Base-by-base conservation (phyloP, 2,888 invertebrate genomes). In the Osmoderma eremita region DNA sequence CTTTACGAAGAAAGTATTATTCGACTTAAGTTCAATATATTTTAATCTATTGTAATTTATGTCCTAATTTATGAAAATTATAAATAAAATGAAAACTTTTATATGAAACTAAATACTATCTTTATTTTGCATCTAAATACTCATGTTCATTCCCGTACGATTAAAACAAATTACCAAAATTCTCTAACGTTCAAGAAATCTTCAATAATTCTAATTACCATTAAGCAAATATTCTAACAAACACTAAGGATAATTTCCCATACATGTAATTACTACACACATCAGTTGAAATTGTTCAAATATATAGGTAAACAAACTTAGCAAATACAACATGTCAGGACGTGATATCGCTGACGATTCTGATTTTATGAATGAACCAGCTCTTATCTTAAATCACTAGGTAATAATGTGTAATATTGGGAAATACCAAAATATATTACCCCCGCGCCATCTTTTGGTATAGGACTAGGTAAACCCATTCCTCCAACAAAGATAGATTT, bases 21-120 rank as follows among this genome's bases (percentile, higher is more conserved):
- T 61, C 58, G 58, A 61, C 45, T 61, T 61, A 61, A 61, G 58
- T 61, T 48, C 58, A 61, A 30, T 61, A 61, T 61, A 30, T 48
- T 15, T 61, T 45, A 20, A n/a, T 30, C 45, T 45, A 61, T 45
- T 45, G 15, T 61, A 61, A 61, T 61, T 61, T 61, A 61, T 61
- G 24, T 24, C 24, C 10, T 30, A 48, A 61, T 45, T 56, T 56
- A 41, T 41, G 30, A 61, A 61, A 30, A 56, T 45, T 61, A n/a
- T n/a, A 15, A 61, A 45, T 58, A 58, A 58, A 58, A 24, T 30
- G 42, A 45, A 39, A 13, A 41, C 2, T 8, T 20, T 20, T 48
- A 12, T 10, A 20, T 5, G 18, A 48, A 20, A 48, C 3, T 20
- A 15, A 45, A 15, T 45, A 10, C 10, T 45, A 15, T 2, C 8